Conservation (phyloP, 2,113 vertebrate species). For the Lycaon pictus region DNA sequence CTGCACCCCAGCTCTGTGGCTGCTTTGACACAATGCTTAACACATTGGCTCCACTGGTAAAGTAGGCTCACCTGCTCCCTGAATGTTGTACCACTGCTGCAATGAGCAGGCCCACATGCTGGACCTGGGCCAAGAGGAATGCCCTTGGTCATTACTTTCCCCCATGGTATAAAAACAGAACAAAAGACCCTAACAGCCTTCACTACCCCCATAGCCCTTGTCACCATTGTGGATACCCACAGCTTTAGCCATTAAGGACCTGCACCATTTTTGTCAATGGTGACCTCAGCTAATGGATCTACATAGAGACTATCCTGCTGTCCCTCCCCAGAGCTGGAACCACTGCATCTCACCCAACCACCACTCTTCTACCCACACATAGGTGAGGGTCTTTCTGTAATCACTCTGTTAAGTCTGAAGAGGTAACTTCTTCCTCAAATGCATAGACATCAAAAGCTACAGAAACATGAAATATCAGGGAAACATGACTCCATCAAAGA, state of each 20-base stretch:
- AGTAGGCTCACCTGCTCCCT: not conserved
- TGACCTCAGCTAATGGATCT: not conserved
- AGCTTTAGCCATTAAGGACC: not conserved
- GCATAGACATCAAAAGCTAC: not conserved
- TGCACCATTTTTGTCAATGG: not conserved
- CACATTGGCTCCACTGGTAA: not conserved
- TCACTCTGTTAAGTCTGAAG: not conserved
- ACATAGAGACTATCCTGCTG: not conserved
- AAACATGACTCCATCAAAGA: not conserved
- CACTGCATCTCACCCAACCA: too few relatives aligned
- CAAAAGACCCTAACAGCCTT: not conserved
- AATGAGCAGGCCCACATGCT: rapidly evolving
- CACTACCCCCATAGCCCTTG: not conserved
- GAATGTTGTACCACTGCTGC: not conserved
- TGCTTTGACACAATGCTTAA: not conserved
- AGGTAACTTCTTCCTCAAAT: not conserved
- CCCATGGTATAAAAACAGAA: not conserved
- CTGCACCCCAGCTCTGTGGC: not conserved
- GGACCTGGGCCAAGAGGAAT: not conserved
- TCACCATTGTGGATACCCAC: not conserved
- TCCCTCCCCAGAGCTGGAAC: not conserved
- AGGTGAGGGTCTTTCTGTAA: not conserved
- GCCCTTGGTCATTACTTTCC: not conserved
- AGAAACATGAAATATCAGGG: not conserved
- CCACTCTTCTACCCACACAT: not conserved